A percentile compares a stretch with the other conserved stretches of the same genome.
These are phyloP conservation scores for Volucella bombylans DNA, from an alignment of 2,888 invertebrate genomes.

Conservation along the genomic window DNA sequence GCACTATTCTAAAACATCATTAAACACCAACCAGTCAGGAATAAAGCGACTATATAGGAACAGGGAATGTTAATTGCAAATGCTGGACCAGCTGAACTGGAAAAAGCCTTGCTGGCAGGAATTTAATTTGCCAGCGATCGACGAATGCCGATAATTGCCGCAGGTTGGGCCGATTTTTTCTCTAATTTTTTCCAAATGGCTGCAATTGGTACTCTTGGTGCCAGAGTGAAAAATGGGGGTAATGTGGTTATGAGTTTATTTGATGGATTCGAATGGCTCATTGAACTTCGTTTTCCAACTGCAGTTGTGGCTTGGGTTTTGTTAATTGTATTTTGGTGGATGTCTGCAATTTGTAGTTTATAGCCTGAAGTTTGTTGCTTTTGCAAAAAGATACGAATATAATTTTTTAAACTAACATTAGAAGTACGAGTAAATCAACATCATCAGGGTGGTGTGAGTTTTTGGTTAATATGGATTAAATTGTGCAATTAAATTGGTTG, in stretches of 20 bases:
- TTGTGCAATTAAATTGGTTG: too few species aligned
- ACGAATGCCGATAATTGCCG: slow-evolving; percentile 20
- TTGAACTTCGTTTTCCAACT: too few species aligned
- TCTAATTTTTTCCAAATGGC: too few species aligned
- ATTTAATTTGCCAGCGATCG: slow-evolving; percentile 48
- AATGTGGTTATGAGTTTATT: slow-evolving; percentile 63
- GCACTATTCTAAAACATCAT: slow-evolving; percentile 23
- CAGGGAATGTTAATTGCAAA: slow-evolving; percentile 62
- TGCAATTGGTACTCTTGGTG: not conserved
- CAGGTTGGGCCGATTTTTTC: not conserved
- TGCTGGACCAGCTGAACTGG: slow-evolving; percentile 41
- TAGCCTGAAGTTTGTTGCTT: too few species aligned
- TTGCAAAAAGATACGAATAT: too few species aligned
- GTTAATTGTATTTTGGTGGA: slow-evolving; percentile 45
- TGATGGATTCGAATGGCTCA: slow-evolving; percentile 48
- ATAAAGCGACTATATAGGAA: not conserved
- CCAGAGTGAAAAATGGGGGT: slow-evolving; percentile 12
- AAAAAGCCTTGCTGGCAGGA: slow-evolving; percentile 51
- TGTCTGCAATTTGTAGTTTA: too few species aligned
- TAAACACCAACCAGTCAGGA: slow-evolving; percentile 1
- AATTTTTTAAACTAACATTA: too few species aligned
- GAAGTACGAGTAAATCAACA: too few species aligned
- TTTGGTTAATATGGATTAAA: too few species aligned
- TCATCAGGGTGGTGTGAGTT: too few species aligned
- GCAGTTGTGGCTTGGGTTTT: slow-evolving; percentile 29